Base-by-base conservation (phyloP, 2,888 invertebrate genomes). In the Meloe dianella region DNA sequence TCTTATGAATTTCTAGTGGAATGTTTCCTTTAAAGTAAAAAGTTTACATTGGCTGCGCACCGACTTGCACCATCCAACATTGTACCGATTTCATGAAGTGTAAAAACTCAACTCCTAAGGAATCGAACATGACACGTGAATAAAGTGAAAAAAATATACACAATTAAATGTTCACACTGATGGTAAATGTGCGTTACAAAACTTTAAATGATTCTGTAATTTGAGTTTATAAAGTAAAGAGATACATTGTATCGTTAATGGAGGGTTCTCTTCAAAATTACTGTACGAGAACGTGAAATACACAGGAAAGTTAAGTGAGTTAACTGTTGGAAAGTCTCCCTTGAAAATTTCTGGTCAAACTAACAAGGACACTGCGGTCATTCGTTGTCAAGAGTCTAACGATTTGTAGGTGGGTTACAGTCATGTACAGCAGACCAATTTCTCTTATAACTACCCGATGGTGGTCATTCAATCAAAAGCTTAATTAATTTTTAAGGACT, bases 201-300 rank as follows among this genome's bases (percentile, higher is more conserved):
- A 74, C 72, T 72, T 72, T 72, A 70, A 65, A 65, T 27, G 61
- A 60, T 63, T 65, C 63, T 64, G 64, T 66, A 68, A 68, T 56
- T 63, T 66, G 65, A 66, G 66, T 61, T 29, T 65, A 63, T 66
- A 68, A 65, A 65, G 65, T 63, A 66, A 68, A 67, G 69, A 72
- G 71, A 66, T 63, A 58, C 71, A 67, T 67, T 66, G 61, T 68
- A 68, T 69, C 69, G 69, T 68, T 73, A 73, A 76, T 73, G 73
- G 72, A 69, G 64, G 71, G 69, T 29, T 58, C 71, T 69, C 73
- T 72, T 73, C 73, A 69, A 72, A 76, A 75, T 76, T 75, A 76
- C 74, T 74, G 74, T 72, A 69, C 60, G 69, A 69, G 65, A 70
- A 71, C 4, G 67, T 67, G 71, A 71, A 63, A 57, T 65, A 51